Evolutionary conservation across 2,113 vertebrate genomes (phyloP), one percentile per base, ranked within the genome.

Genomic region (Neodon shergylaensis): DNA sequence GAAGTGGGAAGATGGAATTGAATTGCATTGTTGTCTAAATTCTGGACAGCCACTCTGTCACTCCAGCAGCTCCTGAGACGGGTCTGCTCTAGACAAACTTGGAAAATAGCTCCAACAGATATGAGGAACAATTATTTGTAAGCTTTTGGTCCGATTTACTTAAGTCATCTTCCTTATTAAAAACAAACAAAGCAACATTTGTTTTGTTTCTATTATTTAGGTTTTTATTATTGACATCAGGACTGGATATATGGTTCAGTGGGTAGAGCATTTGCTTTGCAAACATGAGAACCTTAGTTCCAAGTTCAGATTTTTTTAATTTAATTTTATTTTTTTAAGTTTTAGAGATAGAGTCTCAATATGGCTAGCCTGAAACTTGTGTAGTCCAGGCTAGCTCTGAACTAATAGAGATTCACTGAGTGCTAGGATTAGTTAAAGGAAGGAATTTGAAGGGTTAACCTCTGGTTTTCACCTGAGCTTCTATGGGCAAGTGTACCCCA

Each of bases 81-180:
- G n/a, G 36, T 22, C 39, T 73, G 72, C n/a, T 22, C 36, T 73
- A 73, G 22, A 22, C 19, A 82, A 92, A 68, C 31, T 54, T 77
- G 86, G n/a, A 87, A 63, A 72, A 47, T 90, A 77, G 68, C 77
- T 70, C 83, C 76, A 81, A 88, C 72, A 33, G 44, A 66, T 66
- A 47, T 91, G 86, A 58, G 24, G 58, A 52, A 86, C 83, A 66
- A 73, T 92, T 86, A 12, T 78, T 83, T 94, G 26, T 24, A 63
- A 70, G 54, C 31, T 58, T 95, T 61, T 44, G 26, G 24, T 11
- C 21, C 36, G 82, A 42, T 47, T 31, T 68, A 42, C 54, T 31
- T 68, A 74, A 96, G 52, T 68, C 28, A 52, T 76, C 49, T 95
- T 95, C 5, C 54, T 66, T 76, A 16, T 70, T 42, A 76, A 76